Evolutionary conservation across 92 coral and sea anemone species (phyloP).

Genomic region (Zoanthus sansibaricus): DNA sequence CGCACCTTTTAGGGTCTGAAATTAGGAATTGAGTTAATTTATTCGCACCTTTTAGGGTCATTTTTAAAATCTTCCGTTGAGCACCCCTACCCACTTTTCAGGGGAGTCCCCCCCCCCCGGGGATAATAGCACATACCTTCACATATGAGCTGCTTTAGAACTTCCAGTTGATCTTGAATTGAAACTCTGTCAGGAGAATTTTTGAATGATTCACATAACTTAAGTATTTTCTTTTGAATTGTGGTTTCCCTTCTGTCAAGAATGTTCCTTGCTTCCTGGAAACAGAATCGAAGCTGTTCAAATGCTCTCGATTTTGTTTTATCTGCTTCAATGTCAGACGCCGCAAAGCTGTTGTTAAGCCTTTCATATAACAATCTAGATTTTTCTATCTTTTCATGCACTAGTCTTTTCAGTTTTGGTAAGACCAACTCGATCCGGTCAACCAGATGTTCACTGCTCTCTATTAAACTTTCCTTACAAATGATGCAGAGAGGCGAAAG

Average conservation of each 20-base stretch:
- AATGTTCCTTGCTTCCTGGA: constrained; percentile 49
- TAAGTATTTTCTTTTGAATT: constrained; percentile 41
- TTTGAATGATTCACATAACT: constrained; percentile 44
- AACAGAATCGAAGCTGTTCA: constrained; percentile 44
- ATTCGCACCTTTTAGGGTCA: no score
- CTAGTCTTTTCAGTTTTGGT: constrained; percentile 66
- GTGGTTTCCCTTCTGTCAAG: constrained; percentile 68
- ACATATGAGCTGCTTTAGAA: constrained; percentile 11
- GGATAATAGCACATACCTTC: neutral
- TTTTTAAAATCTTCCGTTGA: no score
- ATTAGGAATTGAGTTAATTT: no score
- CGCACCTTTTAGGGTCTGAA: no score
- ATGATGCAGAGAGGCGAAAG: constrained; percentile 74
- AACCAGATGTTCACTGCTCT: constrained; percentile 60
- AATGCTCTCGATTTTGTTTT: constrained; percentile 49
- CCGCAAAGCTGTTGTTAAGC: constrained; percentile 31
- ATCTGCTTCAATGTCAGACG: constrained; percentile 51
- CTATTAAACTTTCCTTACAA: constrained; percentile 66
- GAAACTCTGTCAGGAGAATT: constrained; percentile 39
- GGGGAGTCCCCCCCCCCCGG: no score
- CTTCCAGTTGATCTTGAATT: constrained; percentile 23
- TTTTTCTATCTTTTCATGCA: constrained; percentile 64
- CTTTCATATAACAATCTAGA: constrained; percentile 54
- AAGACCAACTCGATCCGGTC: constrained; percentile 60
- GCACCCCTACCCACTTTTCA: no score